Percentiles rank a stretch among this genome's conserved stretches.
These are phyloP conservation scores for Antennarius striatus DNA, from an alignment of 2,113 vertebrate genomes.

Conservation along the genomic window DNA sequence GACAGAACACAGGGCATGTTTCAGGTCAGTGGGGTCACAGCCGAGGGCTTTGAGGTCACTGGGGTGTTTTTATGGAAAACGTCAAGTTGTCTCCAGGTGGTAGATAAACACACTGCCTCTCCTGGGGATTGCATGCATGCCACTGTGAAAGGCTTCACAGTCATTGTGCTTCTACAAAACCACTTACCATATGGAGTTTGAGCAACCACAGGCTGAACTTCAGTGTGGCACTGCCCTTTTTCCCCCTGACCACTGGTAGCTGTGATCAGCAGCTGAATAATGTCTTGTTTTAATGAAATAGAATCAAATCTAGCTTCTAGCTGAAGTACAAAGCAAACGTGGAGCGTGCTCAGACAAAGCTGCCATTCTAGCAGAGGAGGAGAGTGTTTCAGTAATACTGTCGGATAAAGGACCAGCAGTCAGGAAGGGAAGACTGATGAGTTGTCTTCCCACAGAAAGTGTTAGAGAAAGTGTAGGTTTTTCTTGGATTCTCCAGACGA, in stretches of 20 bases:
- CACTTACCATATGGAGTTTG: neutral
- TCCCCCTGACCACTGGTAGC: conserved; percentile 55
- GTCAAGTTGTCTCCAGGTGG: conserved; percentile 24
- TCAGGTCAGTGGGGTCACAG: conserved; percentile 41
- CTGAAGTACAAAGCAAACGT: conserved; percentile 68
- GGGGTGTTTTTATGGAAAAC: conserved; percentile 36
- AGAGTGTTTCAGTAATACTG: conserved; percentile 23
- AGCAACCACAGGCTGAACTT: conserved; percentile 1
- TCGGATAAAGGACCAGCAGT: conserved; percentile 35
- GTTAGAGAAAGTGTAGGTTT: neutral
- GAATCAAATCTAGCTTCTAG: conserved; percentile 49
- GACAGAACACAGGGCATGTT: conserved; percentile 34
- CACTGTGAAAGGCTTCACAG: neutral
- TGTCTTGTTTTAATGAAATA: conserved; percentile 28
- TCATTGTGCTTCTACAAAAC: neutral
- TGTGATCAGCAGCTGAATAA: conserved; percentile 38
- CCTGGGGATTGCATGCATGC: conserved; percentile 4
- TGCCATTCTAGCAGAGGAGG: conserved; percentile 29
- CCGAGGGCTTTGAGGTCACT: conserved; percentile 16
- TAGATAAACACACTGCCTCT: conserved; percentile 17
- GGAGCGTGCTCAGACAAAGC: conserved; percentile 44
- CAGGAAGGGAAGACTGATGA: conserved; percentile 36
- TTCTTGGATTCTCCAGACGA: too few relatives aligned
- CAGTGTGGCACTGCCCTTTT: conserved; percentile 18
- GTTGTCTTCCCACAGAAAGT: conserved; percentile 8